Base-by-base conservation (phyloP, 2,797 vertebrate species). In the Rhincodon typus region DNA sequence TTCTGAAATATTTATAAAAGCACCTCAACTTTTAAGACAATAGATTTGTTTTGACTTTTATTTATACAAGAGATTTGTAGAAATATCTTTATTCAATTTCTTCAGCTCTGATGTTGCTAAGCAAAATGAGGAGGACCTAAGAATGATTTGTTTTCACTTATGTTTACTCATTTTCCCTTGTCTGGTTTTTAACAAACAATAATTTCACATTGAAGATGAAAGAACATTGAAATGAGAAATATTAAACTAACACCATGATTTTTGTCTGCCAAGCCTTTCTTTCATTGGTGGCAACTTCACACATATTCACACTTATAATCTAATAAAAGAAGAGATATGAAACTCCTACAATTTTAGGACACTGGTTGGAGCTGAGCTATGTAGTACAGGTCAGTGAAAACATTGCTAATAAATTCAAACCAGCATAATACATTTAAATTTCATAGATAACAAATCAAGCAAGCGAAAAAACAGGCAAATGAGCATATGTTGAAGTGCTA, bases 1-100 rank as follows among this genome's bases (percentile, higher is more conserved):
- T 93, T 69, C 62, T 93, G n/a, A 38, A 93, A 69, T 93, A 93
- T 67, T 93, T 93, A 69, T 38, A 93, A 21, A 93, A 69, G 23
- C n/a, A 93, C 38, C 25, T 93, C 90, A 93, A 93, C 90, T 93
- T 69, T 93, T 10, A 69, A 93, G 66, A 69, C 2, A 25, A 23
- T 66, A 67, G 67, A 93, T 93, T 19, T 93, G 90, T 93, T 17
- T 69, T n/a, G 66, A 42, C 62, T 69, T 93, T n/a, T 93, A 42
- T 69, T 69, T 21, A 69, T 42, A 42, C 90, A 69, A 69, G 7
- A 38, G 57, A 27, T 87, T 50, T 88, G 53, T 25, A 27, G 25
- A 93, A 67, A 91, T 17, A 66, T 57, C 25, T 88, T 88, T 50
- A 57, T 88, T 10, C 86, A 57, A 91, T 91, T 91, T 15, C 50